Conservation (phyloP, 2,888 invertebrate species). For the Acleris holmiana region DNA sequence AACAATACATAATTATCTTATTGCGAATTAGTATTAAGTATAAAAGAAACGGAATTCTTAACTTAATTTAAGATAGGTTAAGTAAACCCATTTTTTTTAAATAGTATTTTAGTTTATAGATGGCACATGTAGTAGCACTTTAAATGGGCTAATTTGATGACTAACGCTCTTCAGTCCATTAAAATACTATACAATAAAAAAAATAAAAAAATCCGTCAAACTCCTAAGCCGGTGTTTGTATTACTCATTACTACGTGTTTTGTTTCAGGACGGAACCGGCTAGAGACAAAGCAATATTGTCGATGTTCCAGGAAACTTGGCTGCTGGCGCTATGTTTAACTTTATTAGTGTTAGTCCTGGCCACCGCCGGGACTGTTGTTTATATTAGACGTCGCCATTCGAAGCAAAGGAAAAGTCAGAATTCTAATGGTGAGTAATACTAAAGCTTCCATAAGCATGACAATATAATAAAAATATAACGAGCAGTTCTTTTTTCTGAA, state of each 20-base stretch:
- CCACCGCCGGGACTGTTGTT: constrained; percentile 69
- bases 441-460: not conserved
- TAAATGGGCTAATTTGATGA: too few relatives aligned
- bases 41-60: too few relatives aligned
- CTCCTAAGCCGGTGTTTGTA: constrained; percentile 2
- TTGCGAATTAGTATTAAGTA: too few relatives aligned
- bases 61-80: not conserved
- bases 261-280: constrained; percentile 78
- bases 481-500: constrained; percentile 4
- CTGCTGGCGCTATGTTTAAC: constrained; percentile 71
- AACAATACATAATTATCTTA: too few relatives aligned
- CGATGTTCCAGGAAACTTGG: constrained; percentile 81
- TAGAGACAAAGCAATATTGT: constrained; percentile 76
- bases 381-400: constrained; percentile 69
- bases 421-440: constrained; percentile 60
- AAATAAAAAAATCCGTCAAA: too few relatives aligned
- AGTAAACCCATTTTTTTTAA: not conserved
- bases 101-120: too few relatives aligned
- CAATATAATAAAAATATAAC: not conserved
- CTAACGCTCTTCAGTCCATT: too few relatives aligned
- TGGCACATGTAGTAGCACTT: not conserved
- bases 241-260: constrained; percentile 32
- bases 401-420: constrained; percentile 75
- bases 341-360: constrained; percentile 70
- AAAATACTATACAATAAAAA: too few relatives aligned